Evolutionary conservation across 2,113 vertebrate species (phyloP).

Genomic region (Diadophis punctatus): DNA sequence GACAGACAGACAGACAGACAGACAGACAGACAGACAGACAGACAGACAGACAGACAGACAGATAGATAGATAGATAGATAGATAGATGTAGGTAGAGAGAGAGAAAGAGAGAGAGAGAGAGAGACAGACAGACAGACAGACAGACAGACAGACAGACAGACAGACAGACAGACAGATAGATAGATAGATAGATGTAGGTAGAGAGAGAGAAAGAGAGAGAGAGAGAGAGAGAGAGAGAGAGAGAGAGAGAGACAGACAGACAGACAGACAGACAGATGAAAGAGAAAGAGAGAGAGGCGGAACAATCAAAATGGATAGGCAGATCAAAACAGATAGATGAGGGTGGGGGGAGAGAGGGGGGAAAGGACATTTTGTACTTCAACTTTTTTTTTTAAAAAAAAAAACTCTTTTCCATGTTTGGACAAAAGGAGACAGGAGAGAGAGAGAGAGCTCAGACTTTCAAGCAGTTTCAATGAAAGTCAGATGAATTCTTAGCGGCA

Average conservation of each 20-base stretch:
- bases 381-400: background rate
- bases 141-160: background rate
- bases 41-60: no score
- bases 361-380: background rate
- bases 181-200: no score
- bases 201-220: background rate
- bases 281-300: no score
- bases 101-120: no score
- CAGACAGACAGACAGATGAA: no score
- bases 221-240: background rate
- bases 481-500: constrained; percentile 33
- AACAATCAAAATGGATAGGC: no score
- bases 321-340: background rate
- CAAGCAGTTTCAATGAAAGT: constrained; percentile 18
- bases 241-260: no score
- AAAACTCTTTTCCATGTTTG: background rate
- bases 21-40: no score
- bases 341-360: background rate
- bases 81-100: background rate
- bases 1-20: no score
- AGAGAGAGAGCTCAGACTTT: constrained; percentile 23
- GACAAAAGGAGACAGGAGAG: constrained; percentile 3
- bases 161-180: no score
- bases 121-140: no score
- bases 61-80: no score